Conservation (phyloP, 2,888 invertebrate genomes). For the Andrena minutula region DNA sequence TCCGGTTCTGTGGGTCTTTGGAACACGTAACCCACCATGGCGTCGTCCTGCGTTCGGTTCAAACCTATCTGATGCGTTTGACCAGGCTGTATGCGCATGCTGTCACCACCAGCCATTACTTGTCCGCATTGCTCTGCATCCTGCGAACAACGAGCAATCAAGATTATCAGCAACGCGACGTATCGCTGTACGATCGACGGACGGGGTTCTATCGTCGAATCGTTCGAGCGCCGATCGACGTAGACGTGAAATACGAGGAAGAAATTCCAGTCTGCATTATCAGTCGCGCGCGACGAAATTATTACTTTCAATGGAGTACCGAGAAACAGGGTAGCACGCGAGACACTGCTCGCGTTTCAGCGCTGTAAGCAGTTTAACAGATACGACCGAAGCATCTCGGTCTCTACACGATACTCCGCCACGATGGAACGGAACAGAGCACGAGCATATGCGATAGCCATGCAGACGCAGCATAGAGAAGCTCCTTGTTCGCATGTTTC, state of each 20-base stretch:
- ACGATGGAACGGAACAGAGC: slow-evolving; percentile 52
- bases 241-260: not conserved
- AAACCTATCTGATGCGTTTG: slow-evolving; percentile 83
- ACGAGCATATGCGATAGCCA: slow-evolving; percentile 52
- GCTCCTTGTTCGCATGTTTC: slow-evolving; percentile 4
- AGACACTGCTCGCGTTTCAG: slow-evolving; percentile 14
- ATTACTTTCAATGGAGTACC: not conserved
- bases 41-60: slow-evolving; percentile 92
- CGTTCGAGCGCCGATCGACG: too few species aligned
- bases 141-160: slow-evolving; percentile 65
- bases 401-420: slow-evolving; percentile 42
- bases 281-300: not conserved
- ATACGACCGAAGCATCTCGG: slow-evolving; percentile 42
- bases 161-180: not conserved
- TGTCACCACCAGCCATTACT: slow-evolving; percentile 84
- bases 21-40: slow-evolving; percentile 96
- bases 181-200: too few species aligned
- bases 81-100: slow-evolving; percentile 82
- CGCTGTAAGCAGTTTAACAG: slow-evolving; percentile 9
- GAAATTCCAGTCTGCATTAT: not conserved
- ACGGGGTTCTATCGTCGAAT: too few species aligned
- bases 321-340: not conserved
- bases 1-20: slow-evolving; percentile 94
- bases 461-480: slow-evolving; percentile 27
- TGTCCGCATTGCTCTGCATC: slow-evolving; percentile 83